Evolutionary conservation across 2,888 invertebrate species (phyloP).

Genomic region (Leistus spinibarbis): DNA sequence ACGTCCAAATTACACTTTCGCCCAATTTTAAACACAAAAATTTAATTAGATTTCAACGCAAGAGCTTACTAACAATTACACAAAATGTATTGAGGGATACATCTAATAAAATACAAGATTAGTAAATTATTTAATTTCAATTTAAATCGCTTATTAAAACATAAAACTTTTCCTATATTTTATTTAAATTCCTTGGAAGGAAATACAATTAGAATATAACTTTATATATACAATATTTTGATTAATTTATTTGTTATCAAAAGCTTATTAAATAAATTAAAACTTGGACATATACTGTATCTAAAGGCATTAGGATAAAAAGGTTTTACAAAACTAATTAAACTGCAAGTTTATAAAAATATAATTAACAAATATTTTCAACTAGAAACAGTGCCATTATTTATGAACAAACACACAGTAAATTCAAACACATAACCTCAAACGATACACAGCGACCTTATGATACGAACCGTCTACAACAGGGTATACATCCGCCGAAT

Average conservation of each 20-base stretch:
- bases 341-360: neutral
- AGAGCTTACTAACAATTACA: neutral
- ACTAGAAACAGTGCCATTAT: neutral
- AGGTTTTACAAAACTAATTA: neutral
- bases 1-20: slow-evolving; percentile 2
- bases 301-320: too few relatives aligned
- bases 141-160: too few relatives aligned
- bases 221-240: too few relatives aligned
- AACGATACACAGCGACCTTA: neutral
- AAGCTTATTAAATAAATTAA: too few relatives aligned
- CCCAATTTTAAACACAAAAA: neutral
- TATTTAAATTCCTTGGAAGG: too few relatives aligned
- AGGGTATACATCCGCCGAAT: neutral
- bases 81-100: too few relatives aligned
- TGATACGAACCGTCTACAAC: neutral
- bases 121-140: too few relatives aligned
- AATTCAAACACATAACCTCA: neutral
- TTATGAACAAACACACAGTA: neutral
- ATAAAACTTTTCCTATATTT: too few relatives aligned
- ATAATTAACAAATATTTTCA: neutral
- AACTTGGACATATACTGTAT: too few relatives aligned
- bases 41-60: neutral
- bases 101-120: too few relatives aligned
- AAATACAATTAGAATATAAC: too few relatives aligned
- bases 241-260: too few relatives aligned